Conservation (phyloP, 35 echinoderm and acorn worm genomes). For the Heliocidaris tuberculata region DNA sequence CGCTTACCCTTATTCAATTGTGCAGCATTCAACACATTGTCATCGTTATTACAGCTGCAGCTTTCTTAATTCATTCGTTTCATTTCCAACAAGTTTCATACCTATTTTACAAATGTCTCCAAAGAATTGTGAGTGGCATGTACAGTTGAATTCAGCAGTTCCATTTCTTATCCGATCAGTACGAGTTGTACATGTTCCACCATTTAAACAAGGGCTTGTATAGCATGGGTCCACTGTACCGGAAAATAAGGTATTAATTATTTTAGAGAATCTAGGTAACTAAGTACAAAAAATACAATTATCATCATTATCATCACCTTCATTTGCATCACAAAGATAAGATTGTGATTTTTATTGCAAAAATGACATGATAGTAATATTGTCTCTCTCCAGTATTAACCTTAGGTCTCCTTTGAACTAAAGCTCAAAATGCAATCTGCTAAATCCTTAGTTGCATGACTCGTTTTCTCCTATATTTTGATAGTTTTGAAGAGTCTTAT, state of each 20-base stretch:
- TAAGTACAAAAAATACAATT: neutral
- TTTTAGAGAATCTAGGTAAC: neutral
- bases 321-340: neutral
- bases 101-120: slow-evolving; percentile 72
- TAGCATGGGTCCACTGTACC: slow-evolving; percentile 58
- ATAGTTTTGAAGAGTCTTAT: no score
- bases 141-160: slow-evolving; percentile 56
- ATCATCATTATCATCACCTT: no score
- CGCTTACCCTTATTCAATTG: no score
- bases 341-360: neutral
- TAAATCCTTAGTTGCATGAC: no score
- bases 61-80: neutral
- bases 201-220: slow-evolving; percentile 60
- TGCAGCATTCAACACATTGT: no score
- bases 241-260: neutral
- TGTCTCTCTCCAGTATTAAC: neutral
- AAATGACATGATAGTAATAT: neutral
- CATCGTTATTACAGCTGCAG: no score
- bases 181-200: slow-evolving; percentile 55
- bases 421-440: neutral
- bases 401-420: neutral
- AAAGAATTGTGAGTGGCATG: slow-evolving; percentile 60
- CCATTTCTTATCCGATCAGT: slow-evolving; percentile 35
- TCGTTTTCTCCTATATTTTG: no score
- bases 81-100: slow-evolving; percentile 14